These are phyloP conservation scores for Araneus ventricosus DNA, from an alignment of 1,140 invertebrate species.

Conservation along the genomic window DNA sequence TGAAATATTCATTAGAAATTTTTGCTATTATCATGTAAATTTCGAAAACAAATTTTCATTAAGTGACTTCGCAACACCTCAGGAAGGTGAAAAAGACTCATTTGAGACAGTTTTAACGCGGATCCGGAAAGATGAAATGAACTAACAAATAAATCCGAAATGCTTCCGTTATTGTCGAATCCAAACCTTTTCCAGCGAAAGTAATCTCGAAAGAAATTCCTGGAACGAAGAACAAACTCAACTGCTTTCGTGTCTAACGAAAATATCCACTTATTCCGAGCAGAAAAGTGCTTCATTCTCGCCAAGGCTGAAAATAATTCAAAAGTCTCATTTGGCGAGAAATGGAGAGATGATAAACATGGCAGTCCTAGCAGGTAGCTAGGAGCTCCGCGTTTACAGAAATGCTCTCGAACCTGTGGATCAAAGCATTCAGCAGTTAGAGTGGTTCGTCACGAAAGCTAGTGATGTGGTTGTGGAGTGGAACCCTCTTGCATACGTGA, in stretches of 20 bases:
- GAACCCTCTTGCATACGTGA: conserved; percentile 27
- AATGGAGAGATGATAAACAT: background rate
- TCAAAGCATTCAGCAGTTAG: conserved; percentile 54
- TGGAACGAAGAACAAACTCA: background rate
- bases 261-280: background rate
- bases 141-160: conserved; percentile 1
- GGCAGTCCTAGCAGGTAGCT: conserved; percentile 70
- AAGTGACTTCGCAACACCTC: background rate
- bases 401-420: conserved; percentile 60
- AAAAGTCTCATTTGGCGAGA: conserved; percentile 20
- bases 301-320: conserved; percentile 2
- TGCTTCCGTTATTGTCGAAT: conserved; percentile 28
- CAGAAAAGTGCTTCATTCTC: background rate
- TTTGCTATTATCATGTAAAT: too few relatives aligned
- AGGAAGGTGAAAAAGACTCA: background rate
- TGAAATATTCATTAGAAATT: too few relatives aligned
- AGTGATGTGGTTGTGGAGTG: conserved; percentile 36
- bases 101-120: background rate
- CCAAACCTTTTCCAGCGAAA: conserved; percentile 27
- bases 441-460: conserved; percentile 14
- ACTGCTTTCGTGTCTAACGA: background rate
- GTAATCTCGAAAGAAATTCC: conserved; percentile 34
- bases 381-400: conserved; percentile 53
- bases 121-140: conserved; percentile 25
- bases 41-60: background rate